Percentiles rank a stretch among this genome's conserved stretches.
Conservation (phyloP, 2,797 vertebrate genomes). For the Lindbergichthys nudifrons region DNA sequence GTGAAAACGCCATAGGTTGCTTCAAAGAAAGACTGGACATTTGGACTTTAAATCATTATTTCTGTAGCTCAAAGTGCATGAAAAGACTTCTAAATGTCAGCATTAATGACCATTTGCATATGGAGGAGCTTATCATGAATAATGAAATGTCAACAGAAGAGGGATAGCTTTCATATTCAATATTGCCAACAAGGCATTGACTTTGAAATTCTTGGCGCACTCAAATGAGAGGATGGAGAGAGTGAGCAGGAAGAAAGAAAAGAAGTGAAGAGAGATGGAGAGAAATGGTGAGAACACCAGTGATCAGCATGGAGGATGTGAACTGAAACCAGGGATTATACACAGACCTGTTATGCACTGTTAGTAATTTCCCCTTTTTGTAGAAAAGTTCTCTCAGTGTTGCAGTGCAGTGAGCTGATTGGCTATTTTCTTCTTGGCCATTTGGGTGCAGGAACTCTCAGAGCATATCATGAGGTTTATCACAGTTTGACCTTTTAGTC, state of each 20-base stretch:
- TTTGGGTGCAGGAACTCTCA: slow-evolving; percentile 41
- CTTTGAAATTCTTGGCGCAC: slow-evolving; percentile 42
- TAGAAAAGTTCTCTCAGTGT: slow-evolving; percentile 25
- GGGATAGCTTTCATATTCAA: slow-evolving; percentile 40
- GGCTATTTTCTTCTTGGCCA: slow-evolving; percentile 35
- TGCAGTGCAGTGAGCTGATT: slow-evolving; percentile 36
- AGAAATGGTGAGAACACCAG: slow-evolving; percentile 9
- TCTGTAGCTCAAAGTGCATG: slow-evolving; percentile 35
- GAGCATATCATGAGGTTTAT: slow-evolving; percentile 48
- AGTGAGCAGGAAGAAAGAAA: background rate
- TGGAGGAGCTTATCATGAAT: slow-evolving; percentile 59
- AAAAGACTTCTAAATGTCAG: slow-evolving; percentile 71
- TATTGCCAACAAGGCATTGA: slow-evolving; percentile 23
- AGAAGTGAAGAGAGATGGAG: slow-evolving; percentile 13
- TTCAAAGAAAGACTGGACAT: slow-evolving; percentile 9
- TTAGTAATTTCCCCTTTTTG: slow-evolving; percentile 35
- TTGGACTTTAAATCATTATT: slow-evolving; percentile 52
- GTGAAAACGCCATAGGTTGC: background rate
- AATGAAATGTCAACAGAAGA: slow-evolving; percentile 75
- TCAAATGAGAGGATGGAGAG: slow-evolving; percentile 8
- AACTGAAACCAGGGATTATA: slow-evolving; percentile 27
- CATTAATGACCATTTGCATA: slow-evolving; percentile 64
- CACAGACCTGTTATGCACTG: slow-evolving; percentile 24
- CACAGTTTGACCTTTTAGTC: slow-evolving; percentile 40
- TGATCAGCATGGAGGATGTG: slow-evolving; percentile 30